phyloP scores from a whole-genome alignment of 2,113 vertebrate species.

The Bettongia penicillata region DNA sequence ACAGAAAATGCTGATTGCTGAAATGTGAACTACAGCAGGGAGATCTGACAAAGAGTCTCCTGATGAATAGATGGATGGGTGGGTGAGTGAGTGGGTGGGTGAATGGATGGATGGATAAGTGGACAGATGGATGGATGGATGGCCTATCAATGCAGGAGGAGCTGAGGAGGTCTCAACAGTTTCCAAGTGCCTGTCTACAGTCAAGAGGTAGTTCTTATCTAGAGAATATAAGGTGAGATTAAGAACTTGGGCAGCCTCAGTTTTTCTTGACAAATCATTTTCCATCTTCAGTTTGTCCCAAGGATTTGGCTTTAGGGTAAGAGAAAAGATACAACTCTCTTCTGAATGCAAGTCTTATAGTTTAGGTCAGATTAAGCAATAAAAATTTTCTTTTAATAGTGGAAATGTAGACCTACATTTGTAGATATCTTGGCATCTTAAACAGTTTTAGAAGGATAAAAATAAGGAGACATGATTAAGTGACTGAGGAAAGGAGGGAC shows the following conservation, averaged over 20 bases:
- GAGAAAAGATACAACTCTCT: not conserved
- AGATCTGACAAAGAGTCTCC: constrained; percentile 34
- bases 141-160: constrained; percentile 18
- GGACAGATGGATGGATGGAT: not conserved
- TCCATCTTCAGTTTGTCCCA: constrained; percentile 43
- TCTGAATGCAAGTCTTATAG: not conserved
- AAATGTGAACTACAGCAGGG: not conserved
- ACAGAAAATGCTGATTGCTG: constrained; percentile 36
- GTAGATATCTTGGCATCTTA: not conserved
- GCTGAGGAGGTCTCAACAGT: constrained; percentile 28
- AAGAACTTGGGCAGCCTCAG: not conserved
- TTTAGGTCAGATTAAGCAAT: not conserved
- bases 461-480: not conserved
- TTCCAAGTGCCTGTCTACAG: not conserved
- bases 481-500: not conserved
- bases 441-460: not conserved
- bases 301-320: constrained; percentile 4
- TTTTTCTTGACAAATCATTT: constrained; percentile 32
- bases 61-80: constrained; percentile 16
- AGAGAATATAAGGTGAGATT: constrained; percentile 34
- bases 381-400: not conserved
- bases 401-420: not conserved
- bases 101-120: not conserved
- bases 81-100: not conserved
- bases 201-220: not conserved